Conservation (phyloP, 2,113 vertebrate genomes). For the Upupa epops region DNA sequence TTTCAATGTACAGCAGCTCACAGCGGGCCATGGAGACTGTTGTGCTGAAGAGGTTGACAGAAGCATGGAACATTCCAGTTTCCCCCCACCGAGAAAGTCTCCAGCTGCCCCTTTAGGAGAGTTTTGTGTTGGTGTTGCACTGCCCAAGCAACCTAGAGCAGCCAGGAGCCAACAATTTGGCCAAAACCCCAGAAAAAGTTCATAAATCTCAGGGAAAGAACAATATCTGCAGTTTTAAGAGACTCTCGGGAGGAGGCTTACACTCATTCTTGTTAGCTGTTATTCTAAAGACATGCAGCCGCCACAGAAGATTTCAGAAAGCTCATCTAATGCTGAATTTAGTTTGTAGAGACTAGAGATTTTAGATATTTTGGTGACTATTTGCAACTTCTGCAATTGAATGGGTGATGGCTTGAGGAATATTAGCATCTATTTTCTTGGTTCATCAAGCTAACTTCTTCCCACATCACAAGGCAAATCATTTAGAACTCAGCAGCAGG, state of each 20-base stretch:
- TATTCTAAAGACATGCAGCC: not conserved
- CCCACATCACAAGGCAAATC: not conserved
- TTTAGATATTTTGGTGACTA: not conserved
- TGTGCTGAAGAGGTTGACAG: not conserved
- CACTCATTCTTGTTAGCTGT: not conserved
- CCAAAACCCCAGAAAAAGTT: not conserved
- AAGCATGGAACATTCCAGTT: not conserved
- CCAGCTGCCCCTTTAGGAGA: not conserved
- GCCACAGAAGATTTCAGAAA: not conserved
- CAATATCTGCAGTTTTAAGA: not conserved
- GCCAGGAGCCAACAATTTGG: not conserved
- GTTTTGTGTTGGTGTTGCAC: not conserved
- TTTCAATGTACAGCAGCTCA: not conserved
- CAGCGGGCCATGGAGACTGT: not conserved
- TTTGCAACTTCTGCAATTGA: not conserved
- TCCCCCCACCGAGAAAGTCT: not conserved
- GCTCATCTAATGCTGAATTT: rapidly evolving
- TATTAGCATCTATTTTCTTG: not conserved
- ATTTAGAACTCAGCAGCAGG: not conserved
- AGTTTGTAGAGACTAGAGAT: rapidly evolving
- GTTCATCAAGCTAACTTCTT: not conserved
- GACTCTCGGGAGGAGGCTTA: not conserved
- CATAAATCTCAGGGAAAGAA: not conserved
- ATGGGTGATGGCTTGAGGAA: not conserved
- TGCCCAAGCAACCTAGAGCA: not conserved